These are phyloP conservation scores for Drosophila sechellia DNA, from an alignment of 1,140 invertebrate species.

Conservation along the genomic window DNA sequence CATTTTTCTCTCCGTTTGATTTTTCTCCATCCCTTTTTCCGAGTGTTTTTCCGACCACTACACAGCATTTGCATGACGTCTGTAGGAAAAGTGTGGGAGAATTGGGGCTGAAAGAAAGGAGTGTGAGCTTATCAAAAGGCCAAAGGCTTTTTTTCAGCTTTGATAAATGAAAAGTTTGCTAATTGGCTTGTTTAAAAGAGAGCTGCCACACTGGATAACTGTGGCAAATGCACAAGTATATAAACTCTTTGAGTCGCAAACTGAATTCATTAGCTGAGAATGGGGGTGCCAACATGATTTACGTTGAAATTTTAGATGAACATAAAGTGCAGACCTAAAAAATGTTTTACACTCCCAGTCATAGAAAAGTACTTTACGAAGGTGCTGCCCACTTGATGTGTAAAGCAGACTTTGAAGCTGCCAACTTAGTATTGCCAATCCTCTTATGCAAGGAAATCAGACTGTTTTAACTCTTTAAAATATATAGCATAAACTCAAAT, in stretches of 20 bases:
- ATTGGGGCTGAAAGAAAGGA: slow-evolving; percentile 1
- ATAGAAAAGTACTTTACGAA: no score
- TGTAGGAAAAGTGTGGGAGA: neutral
- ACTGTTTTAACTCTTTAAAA: neutral
- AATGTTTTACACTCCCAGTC: neutral
- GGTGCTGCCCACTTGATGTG: no score
- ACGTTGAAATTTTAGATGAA: neutral
- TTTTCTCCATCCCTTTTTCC: slow-evolving; percentile 37
- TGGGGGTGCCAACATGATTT: slow-evolving; percentile 11
- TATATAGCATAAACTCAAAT: neutral
- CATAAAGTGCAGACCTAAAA: neutral
- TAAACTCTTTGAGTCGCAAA: slow-evolving; percentile 23
- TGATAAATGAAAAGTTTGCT: slow-evolving; percentile 68
- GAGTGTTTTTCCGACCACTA: slow-evolving; percentile 61
- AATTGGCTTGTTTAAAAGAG: slow-evolving; percentile 57
- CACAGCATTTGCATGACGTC: slow-evolving; percentile 67
- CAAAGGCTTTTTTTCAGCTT: slow-evolving; percentile 45
- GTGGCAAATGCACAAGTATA: slow-evolving; percentile 23
- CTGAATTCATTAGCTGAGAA: slow-evolving; percentile 22
- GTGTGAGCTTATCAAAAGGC: slow-evolving; percentile 28
- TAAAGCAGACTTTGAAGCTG: no score
- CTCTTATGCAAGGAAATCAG: no score
- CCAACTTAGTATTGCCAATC: no score
- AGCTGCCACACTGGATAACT: slow-evolving; percentile 11
- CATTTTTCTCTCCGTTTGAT: slow-evolving; percentile 42